Evolutionary conservation across 2,797 vertebrate genomes (phyloP), one percentile per base, ranked within the genome.

Genomic region (Psittacula echo): DNA sequence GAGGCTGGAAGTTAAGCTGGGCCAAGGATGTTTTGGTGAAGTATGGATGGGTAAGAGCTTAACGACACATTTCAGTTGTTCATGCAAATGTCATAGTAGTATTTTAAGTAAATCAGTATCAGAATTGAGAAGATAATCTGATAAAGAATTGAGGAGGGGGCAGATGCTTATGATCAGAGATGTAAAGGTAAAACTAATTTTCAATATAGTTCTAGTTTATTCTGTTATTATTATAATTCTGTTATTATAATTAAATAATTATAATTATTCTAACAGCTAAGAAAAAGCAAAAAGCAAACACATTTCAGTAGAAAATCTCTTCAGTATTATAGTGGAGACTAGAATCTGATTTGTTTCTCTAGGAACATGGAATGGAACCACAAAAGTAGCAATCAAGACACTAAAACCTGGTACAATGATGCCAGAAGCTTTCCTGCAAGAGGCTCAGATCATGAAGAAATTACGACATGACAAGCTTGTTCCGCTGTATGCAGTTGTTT

Each of bases 401-500:
- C 97, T 99, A 93, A 99, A 99, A 87, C 98, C 99, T 60, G 99
- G 99, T 83, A 99, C 99, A 96, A 99, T 99, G 99, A 99, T 99
- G 84, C 99, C 99, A 9, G 99, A 99, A 97, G 99, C 99, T 83
- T 99, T 99, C 97, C 98, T 99, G 82, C 99, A 99, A 84, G 99
- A 99, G 97, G 99, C 99, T 71, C 99, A 99, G 97, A 99, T 99
- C 96, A 99, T 99, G 99, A 99, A 99, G 97, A 99, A 99, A 85
- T 98, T 99, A 30, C 95, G 99, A 41, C 99, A 99, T 1, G 99
- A 99, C 98, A 99, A 99, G 84, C 98, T 99, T 94, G 99, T 99
- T 95, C 99, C 99, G 2, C 98, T 99, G 0, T 99, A 99, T 8
- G 99, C 99, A 1, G 99, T 99, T 78, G 99, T 99, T 90, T 99